These are phyloP conservation scores for Aphelenchoides avenae DNA, from an alignment of 1,140 invertebrate species.

Conservation along the genomic window DNA sequence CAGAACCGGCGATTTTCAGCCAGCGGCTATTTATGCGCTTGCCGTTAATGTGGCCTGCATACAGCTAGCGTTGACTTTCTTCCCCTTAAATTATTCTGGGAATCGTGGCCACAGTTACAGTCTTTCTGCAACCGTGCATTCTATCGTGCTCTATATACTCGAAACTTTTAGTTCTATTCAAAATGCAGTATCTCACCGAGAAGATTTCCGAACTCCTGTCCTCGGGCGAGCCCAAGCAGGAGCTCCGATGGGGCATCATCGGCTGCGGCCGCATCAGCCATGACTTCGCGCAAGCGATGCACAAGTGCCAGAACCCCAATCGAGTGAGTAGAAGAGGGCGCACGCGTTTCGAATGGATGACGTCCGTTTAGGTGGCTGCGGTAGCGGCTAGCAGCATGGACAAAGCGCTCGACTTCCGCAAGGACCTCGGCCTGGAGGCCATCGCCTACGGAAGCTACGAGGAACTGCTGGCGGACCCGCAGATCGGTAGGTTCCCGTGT, in stretches of 20 bases:
- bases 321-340: not conserved
- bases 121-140: no score
- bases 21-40: no score
- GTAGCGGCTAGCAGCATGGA: conserved; percentile 69
- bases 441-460: conserved; percentile 67
- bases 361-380: conserved; percentile 63
- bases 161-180: not conserved
- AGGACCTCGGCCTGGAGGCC: conserved; percentile 64
- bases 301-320: conserved; percentile 11
- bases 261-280: conserved; percentile 31
- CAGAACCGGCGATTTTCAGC: no score
- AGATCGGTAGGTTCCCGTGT: conserved; percentile 68
- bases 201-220: conserved; percentile 1
- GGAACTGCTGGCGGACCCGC: conserved; percentile 69
- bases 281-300: conserved; percentile 29
- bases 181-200: no score
- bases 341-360: not conserved
- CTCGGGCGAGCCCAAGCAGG: not conserved
- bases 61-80: no score
- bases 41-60: no score
- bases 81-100: no score
- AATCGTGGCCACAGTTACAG: no score
- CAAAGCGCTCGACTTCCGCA: conserved; percentile 72
- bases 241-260: conserved; percentile 27
- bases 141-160: no score